These are phyloP conservation scores for Merluccius polli DNA, from an alignment of 2,797 vertebrate species.

Conservation along the genomic window DNA sequence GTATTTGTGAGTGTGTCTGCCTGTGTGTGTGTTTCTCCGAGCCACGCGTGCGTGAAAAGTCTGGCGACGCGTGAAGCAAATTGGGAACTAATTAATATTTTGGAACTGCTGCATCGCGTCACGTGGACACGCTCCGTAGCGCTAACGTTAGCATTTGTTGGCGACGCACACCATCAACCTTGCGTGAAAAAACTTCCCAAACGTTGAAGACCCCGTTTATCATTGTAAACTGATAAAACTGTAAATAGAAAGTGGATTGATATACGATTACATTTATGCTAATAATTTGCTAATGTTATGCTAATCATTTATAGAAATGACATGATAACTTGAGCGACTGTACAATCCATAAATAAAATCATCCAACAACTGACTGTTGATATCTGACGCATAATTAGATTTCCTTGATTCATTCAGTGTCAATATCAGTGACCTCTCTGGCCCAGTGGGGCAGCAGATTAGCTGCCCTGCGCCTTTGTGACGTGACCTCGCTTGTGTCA, in stretches of 20 bases:
- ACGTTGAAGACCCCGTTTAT: neutral
- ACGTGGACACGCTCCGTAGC: neutral
- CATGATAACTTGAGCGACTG: neutral
- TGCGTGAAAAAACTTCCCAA: neutral
- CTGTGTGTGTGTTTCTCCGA: neutral
- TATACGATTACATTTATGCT: neutral
- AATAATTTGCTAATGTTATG: no score
- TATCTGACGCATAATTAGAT: no score
- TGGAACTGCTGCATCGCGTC: slow-evolving; percentile 22
- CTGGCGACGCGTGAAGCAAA: slow-evolving; percentile 22
- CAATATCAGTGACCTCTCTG: no score
- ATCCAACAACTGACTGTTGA: no score
- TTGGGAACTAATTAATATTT: slow-evolving; percentile 54
- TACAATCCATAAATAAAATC: no score
- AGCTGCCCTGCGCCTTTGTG: no score
- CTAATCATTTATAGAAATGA: neutral
- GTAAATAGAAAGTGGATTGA: neutral
- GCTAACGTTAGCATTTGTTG: neutral
- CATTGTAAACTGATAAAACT: neutral
- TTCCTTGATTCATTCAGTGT: no score
- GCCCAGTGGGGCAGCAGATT: no score
- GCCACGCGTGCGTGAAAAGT: neutral
- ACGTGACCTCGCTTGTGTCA: no score
- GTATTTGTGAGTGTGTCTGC: neutral
- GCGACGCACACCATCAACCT: neutral